These are phyloP conservation scores for Seira sanloemensis DNA, from an alignment of 2,888 invertebrate genomes.

Conservation along the genomic window DNA sequence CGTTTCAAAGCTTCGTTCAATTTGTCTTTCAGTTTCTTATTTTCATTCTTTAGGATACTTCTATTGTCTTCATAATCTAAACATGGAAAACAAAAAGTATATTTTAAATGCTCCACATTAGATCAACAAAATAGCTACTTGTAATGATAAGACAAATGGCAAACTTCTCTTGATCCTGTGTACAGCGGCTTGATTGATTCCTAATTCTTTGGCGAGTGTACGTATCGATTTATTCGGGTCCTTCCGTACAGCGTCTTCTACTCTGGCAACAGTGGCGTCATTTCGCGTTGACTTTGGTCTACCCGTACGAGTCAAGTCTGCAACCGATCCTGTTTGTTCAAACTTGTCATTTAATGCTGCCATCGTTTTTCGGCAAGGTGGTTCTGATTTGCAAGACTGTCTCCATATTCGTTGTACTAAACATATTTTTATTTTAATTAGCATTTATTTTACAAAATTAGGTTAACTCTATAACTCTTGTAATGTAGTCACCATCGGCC, in stretches of 20 bases:
- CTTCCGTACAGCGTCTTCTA: constrained; percentile 66
- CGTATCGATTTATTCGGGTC: constrained; percentile 71
- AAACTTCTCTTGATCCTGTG: constrained; percentile 70
- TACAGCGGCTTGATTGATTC: constrained; percentile 69
- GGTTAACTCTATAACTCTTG: no score
- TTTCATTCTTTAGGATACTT: constrained; percentile 64
- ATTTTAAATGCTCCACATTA: neutral
- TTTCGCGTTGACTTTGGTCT: constrained; percentile 67
- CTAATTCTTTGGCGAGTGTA: constrained; percentile 64
- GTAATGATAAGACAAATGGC: neutral
- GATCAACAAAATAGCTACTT: neutral
- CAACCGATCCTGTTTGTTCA: constrained; percentile 69
- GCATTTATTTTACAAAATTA: no score
- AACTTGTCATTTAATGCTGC: constrained; percentile 70
- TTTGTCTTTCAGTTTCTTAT: constrained; percentile 64
- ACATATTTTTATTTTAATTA: no score
- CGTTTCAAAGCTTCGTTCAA: constrained; percentile 59
- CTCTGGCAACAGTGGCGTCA: constrained; percentile 64
- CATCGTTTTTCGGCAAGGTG: constrained; percentile 69
- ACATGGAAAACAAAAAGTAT: neutral
- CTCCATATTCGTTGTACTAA: constrained; percentile 69
- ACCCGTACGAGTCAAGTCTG: constrained; percentile 68
- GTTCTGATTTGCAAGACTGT: constrained; percentile 66
- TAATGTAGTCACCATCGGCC: no score
- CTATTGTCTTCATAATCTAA: constrained; percentile 62